Conservation (phyloP, 2,797 vertebrate genomes). For the Myripristis jacobus region DNA sequence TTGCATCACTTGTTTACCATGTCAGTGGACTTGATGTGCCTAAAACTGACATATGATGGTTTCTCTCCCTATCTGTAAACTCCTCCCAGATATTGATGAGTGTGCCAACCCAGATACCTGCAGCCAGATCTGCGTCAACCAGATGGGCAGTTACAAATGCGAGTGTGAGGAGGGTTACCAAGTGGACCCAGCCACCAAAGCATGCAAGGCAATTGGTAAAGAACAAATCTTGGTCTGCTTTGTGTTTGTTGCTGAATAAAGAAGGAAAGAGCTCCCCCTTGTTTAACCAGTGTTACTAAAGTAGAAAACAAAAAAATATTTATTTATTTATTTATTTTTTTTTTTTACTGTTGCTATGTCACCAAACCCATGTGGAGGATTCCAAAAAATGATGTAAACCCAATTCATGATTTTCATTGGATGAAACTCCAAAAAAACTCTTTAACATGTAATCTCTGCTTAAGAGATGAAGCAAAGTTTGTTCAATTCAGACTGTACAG, state of each 20-base stretch:
- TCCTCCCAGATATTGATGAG: constrained; percentile 88
- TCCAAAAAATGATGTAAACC: too few relatives aligned
- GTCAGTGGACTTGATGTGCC: not conserved
- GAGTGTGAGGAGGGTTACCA: constrained; percentile 89
- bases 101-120: constrained; percentile 86
- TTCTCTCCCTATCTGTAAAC: not conserved
- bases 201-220: constrained; percentile 90
- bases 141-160: constrained; percentile 90
- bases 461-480: too few relatives aligned
- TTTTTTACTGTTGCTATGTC: too few relatives aligned
- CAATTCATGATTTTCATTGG: too few relatives aligned
- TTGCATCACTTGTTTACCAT: not conserved
- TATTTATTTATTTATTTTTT: too few relatives aligned
- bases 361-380: too few relatives aligned
- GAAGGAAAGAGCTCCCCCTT: too few relatives aligned
- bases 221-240: not conserved
- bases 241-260: not conserved
- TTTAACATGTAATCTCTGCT: too few relatives aligned
- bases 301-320: too few relatives aligned
- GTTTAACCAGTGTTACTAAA: too few relatives aligned
- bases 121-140: constrained; percentile 91
- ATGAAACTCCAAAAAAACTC: too few relatives aligned
- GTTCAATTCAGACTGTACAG: too few relatives aligned
- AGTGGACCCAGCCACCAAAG: constrained; percentile 84
- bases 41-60: not conserved